Conservation (phyloP, 2,888 invertebrate genomes). For the Gasteruption jaculator region DNA sequence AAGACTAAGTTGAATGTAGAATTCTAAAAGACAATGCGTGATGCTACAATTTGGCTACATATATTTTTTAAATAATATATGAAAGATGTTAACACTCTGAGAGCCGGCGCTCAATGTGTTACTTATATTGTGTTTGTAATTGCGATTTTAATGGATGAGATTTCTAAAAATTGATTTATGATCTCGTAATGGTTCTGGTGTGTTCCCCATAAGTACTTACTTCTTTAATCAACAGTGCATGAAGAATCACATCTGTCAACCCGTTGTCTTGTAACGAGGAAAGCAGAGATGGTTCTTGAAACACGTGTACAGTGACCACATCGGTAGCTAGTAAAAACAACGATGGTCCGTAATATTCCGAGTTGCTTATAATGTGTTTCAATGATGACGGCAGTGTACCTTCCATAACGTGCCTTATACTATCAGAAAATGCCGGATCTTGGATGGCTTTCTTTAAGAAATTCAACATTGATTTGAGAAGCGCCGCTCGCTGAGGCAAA, state of each 20-base stretch:
- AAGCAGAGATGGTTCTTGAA: conserved; percentile 77
- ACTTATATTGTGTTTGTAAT: too few species aligned
- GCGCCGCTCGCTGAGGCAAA: conserved; percentile 76
- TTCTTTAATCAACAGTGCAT: conserved; percentile 78
- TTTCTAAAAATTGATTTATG: too few species aligned
- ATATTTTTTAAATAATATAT: background rate
- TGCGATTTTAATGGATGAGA: too few species aligned
- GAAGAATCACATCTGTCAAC: conserved; percentile 78
- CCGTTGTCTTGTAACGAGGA: conserved; percentile 84
- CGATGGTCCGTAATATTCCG: conserved; percentile 85
- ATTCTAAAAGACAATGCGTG: too few species aligned
- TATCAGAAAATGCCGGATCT: conserved; percentile 74
- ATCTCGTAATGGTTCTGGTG: too few species aligned
- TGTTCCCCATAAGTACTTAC: too few species aligned
- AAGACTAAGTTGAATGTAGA: too few species aligned
- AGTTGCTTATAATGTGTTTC: conserved; percentile 81
- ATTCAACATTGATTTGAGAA: conserved; percentile 84
- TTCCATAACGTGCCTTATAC: conserved; percentile 82
- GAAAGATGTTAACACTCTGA: too few species aligned
- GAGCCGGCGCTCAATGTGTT: too few species aligned
- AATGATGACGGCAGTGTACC: conserved; percentile 74
- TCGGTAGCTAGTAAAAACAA: conserved; percentile 78
- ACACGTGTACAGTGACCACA: conserved; percentile 80
- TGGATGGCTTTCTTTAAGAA: conserved; percentile 84
- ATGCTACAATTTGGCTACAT: too few species aligned